These are phyloP conservation scores for Spialia ferax DNA, from an alignment of 2,888 invertebrate species.

Conservation along the genomic window DNA sequence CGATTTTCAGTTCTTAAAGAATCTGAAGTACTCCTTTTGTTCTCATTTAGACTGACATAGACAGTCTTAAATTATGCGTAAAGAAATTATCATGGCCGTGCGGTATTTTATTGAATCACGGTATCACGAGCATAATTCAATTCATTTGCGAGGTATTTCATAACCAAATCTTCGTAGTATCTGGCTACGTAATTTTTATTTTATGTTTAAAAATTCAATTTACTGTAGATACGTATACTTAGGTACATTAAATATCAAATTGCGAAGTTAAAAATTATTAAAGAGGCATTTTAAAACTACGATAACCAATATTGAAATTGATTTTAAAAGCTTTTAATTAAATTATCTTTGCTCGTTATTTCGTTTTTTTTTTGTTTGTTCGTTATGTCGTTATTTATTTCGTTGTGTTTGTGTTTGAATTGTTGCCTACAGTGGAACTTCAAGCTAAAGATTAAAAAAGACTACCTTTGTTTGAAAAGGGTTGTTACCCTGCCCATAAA, in stretches of 20 bases:
- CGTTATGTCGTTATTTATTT: too few species aligned
- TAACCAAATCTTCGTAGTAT: not conserved
- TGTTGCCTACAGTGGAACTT: too few species aligned
- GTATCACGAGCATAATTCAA: not conserved
- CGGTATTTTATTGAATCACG: not conserved
- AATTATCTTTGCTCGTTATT: too few species aligned
- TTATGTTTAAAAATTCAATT: too few species aligned
- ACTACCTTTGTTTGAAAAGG: not conserved
- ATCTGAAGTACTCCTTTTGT: conserved; percentile 8
- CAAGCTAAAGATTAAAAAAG: not conserved
- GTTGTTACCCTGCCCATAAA: conserved; percentile 8
- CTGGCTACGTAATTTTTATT: not conserved
- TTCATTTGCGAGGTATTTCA: not conserved
- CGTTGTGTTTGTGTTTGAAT: too few species aligned
- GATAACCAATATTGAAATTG: too few species aligned
- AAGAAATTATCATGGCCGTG: not conserved
- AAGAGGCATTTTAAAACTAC: too few species aligned
- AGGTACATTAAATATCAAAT: not conserved
- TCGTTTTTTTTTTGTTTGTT: too few species aligned
- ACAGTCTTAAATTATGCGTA: conserved; percentile 18
- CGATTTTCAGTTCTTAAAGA: not conserved
- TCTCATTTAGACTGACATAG: conserved; percentile 1
- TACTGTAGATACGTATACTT: too few species aligned
- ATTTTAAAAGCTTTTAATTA: too few species aligned
- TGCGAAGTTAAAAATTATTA: too few species aligned